phyloP scores from a whole-genome alignment of 1,140 invertebrate species.

The Ips nitidus region DNA sequence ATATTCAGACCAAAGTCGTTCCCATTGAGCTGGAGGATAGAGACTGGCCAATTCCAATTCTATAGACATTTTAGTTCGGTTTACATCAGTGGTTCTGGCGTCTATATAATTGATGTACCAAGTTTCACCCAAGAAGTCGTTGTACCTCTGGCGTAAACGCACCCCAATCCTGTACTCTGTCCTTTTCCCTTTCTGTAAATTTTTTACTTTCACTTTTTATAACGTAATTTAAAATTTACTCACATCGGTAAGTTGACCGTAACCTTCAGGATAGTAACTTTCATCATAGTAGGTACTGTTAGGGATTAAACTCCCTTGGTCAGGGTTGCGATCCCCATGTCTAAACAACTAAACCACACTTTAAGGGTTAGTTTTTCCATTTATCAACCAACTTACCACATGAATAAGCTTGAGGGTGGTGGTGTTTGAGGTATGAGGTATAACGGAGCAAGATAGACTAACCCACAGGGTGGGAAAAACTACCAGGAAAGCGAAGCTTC shows the following conservation, averaged over 20 bases:
- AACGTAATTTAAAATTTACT: conserved; percentile 7
- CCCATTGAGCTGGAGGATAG: conserved; percentile 53
- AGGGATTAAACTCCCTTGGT: neutral
- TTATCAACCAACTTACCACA: conserved; percentile 10
- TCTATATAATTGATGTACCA: conserved; percentile 57
- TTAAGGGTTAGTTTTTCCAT: neutral
- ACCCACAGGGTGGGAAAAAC: conserved; percentile 24
- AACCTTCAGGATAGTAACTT: conserved; percentile 30
- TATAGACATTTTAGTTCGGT: conserved; percentile 62
- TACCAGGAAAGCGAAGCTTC: conserved; percentile 7
- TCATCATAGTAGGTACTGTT: conserved; percentile 21
- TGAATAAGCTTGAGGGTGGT: conserved; percentile 20
- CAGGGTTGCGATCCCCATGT: conserved; percentile 29
- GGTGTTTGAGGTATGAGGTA: neutral
- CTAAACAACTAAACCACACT: conserved; percentile 4
- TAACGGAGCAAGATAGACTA: conserved; percentile 9
- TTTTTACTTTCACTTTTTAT: neutral
- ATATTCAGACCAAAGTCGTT: conserved; percentile 53
- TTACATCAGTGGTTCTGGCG: conserved; percentile 49
- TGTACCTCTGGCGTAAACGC: conserved; percentile 63
- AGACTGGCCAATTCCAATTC: conserved; percentile 58
- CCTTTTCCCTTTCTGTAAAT: conserved; percentile 32
- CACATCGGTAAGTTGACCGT: conserved; percentile 25
- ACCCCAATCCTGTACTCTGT: conserved; percentile 63
- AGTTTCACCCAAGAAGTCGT: conserved; percentile 56